Evolutionary conservation across 2,797 vertebrate genomes (phyloP).

Genomic region (Atherinosoma microstoma): DNA sequence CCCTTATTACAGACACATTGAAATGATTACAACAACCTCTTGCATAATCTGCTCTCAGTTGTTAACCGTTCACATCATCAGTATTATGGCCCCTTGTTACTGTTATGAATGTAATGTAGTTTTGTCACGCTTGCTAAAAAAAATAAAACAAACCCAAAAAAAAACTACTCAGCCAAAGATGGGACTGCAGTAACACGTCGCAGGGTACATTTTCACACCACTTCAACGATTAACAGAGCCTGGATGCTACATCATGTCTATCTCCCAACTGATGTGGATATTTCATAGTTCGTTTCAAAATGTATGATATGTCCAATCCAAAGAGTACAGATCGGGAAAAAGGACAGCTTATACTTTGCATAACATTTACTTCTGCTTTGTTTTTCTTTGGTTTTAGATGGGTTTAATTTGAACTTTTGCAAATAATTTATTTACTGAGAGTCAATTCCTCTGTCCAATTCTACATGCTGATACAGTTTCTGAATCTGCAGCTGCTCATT

Average conservation of each 20-base stretch:
- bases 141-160: background rate
- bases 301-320: background rate
- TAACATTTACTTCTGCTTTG: background rate
- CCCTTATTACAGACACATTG: slow-evolving; percentile 50
- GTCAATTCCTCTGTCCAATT: background rate
- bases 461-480: background rate
- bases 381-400: background rate
- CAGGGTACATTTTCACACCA: background rate
- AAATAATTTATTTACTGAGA: background rate
- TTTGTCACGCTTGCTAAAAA: background rate
- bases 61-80: slow-evolving; percentile 26
- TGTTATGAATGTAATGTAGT: slow-evolving; percentile 11
- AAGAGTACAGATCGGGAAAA: background rate
- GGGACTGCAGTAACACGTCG: background rate
- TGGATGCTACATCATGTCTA: background rate
- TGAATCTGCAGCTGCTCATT: background rate
- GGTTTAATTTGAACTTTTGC: background rate
- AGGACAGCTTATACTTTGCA: background rate
- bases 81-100: slow-evolving; percentile 33
- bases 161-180: slow-evolving; percentile 1
- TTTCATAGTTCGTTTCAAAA: background rate
- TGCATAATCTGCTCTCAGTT: slow-evolving; percentile 33
- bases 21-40: slow-evolving; percentile 34
- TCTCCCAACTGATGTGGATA: too few species aligned
- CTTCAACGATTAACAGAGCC: slow-evolving; percentile 13